Evolutionary conservation across 2,113 vertebrate genomes (phyloP), one percentile per base, ranked within the genome.

Genomic region (Myiozetetes cayanensis): DNA sequence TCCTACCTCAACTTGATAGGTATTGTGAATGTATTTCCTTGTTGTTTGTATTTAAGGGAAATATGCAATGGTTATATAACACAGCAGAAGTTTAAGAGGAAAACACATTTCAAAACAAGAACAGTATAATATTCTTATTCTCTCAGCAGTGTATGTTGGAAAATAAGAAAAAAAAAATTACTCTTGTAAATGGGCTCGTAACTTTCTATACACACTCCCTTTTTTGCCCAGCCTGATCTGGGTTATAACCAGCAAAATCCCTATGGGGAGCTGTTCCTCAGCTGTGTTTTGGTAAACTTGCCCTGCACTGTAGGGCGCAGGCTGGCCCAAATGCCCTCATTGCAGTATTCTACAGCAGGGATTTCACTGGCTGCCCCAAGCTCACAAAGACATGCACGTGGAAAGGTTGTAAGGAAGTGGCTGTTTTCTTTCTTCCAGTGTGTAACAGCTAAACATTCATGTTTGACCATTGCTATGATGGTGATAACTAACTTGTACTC

Each of bases 321-420:
- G 35, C 8, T 17, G 21, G 9, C 53, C 52, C 35, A 35, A 12
- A 39, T 21, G 31, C 30, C 46, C 35, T 49, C 12, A 1, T 2
- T 76, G 27, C 6, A 35, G 4, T 30, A 13, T 47, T 78, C 10
- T 52, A 83, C n/a, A 31, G 53, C 2, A 33, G 20, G 4, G 18
- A 7, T 79, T 73, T 88, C 41, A 14, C 10, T 31, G n/a, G 12
- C 55, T 49, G 46, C 27, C 21, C 28, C 1, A 8, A 75, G 65
- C n/a, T 91, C 33, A 5, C 2, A 10, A 10, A 35, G 15, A 16
- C 18, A 19, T 12, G 11, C 11, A 5, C 1, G 0, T 14, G 24
- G 41, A 24, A 76, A 30, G 16, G 15, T 6, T 59, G 6, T 72
- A 35, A 68, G n/a, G 15, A 82, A 85, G 18, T 17, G 12, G 14